Evolutionary conservation across 2,888 invertebrate species (phyloP).

Genomic region (Platerodrilus igneus): DNA sequence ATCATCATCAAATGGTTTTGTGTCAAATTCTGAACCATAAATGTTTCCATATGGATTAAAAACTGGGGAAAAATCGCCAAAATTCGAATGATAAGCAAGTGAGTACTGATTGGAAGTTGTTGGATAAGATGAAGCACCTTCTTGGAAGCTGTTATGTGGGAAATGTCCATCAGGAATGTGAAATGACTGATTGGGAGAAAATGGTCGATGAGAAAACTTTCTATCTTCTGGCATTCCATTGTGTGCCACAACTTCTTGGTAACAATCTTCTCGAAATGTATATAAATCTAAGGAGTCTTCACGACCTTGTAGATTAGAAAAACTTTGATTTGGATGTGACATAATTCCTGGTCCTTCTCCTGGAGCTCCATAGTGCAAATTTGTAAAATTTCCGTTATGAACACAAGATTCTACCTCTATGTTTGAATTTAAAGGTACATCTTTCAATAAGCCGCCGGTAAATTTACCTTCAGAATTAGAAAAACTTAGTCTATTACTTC

Average conservation of each 20-base stretch:
- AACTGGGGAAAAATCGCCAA: conserved; percentile 47
- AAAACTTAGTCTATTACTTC: conserved; percentile 44
- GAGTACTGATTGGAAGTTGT: conserved; percentile 40
- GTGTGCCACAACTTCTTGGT: conserved; percentile 53
- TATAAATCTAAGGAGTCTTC: conserved; percentile 59
- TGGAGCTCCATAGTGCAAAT: conserved; percentile 61
- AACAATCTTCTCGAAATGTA: conserved; percentile 58
- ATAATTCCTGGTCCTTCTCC: conserved; percentile 45
- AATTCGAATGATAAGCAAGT: conserved; percentile 38
- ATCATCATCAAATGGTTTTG: conserved; percentile 50
- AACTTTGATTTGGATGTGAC: conserved; percentile 36
- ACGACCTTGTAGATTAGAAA: conserved; percentile 47
- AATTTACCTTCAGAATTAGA: conserved; percentile 34
- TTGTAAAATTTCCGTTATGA: conserved; percentile 62
- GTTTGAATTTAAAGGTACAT: conserved; percentile 53
- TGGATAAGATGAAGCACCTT: conserved; percentile 32
- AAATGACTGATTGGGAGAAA: conserved; percentile 41
- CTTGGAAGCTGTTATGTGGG: conserved; percentile 39
- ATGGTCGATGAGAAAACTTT: conserved; percentile 35
- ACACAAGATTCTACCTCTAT: conserved; percentile 62
- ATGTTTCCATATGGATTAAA: conserved; percentile 49
- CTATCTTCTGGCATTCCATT: conserved; percentile 28
- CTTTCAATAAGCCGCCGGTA: conserved; percentile 49
- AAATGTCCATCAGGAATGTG: conserved; percentile 44
- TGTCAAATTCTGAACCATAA: conserved; percentile 36